Percentiles rank a stretch among this genome's conserved stretches.
These are phyloP conservation scores for Cassiopea andromeda DNA, from an alignment of 30 jellyfish, hydroid and myxozoan genomes.

Conservation along the genomic window DNA sequence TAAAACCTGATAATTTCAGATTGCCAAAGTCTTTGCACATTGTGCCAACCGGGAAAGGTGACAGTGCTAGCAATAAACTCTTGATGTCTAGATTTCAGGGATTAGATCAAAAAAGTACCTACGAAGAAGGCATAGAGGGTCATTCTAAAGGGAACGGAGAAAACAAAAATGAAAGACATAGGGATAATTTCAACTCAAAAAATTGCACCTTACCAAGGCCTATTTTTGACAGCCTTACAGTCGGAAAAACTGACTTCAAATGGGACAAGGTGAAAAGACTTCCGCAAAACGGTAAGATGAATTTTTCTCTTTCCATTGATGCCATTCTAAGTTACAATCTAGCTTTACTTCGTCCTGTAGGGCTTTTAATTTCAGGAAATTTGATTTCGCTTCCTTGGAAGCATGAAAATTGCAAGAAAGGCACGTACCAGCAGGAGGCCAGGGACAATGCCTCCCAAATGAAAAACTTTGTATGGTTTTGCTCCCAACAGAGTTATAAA, in stretches of 20 bases:
- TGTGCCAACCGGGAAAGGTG: neutral
- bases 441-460: too few species aligned
- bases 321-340: neutral
- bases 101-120: neutral
- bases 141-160: neutral
- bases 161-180: neutral
- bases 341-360: too few species aligned
- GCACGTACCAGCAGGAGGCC: too few species aligned
- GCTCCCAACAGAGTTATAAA: too few species aligned
- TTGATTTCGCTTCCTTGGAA: too few species aligned
- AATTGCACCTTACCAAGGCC: constrained; percentile 36
- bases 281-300: constrained; percentile 19
- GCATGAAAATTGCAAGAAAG: too few species aligned
- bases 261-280: constrained; percentile 28
- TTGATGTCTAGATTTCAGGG: neutral
- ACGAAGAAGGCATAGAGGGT: neutral
- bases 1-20: neutral
- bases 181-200: neutral
- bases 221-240: constrained; percentile 22
- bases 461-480: too few species aligned
- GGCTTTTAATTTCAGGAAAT: too few species aligned
- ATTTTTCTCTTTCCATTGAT: neutral
- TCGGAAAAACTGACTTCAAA: constrained; percentile 19
- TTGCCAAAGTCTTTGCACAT: constrained; percentile 1
- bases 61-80: neutral